Evolutionary conservation across 2,113 vertebrate genomes (phyloP), one percentile per base, ranked within the genome.

Genomic region (Triplophysa tibetana): DNA sequence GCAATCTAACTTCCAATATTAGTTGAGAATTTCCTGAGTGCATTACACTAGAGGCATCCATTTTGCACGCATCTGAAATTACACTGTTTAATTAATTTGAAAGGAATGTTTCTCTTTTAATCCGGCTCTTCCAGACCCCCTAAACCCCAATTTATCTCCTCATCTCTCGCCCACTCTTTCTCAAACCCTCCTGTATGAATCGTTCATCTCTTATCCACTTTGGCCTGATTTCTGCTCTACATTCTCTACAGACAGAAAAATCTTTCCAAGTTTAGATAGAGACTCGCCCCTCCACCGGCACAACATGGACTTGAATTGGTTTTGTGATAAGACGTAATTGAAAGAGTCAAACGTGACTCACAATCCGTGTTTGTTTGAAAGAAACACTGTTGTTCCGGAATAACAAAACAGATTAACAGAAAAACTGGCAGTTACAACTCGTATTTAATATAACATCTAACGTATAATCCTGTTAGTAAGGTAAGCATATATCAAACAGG

Each of bases 51-150:
- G 54, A 60, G 79, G 62, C 23, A 17, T 21, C 33, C 19, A 16
- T 61, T n/a, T 26, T 68, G 58, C 64, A 61, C 38, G 65, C 50
- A 75, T 61, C 48, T n/a, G 24, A 41, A 50, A 77, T 70, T n/a
- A n/a, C 69, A 54, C 65, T 17, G 6, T 72, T 52, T 70, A 82
- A 82, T 82, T 77, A 77, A 82, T 70, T 82, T 61, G 8, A 56
- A 63, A 62, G 63, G 9, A 76, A 38, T 9, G 21, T 73, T 76
- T 54, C 52, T 81, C 77, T 70, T 50, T 56, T 75, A 66, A 54
- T 43, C 64, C 19, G 48, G 21, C 33, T 60, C 19, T 65, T 26
- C 7, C 33, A 12, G 17, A 24, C 9, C 19, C 11, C 17, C 14
- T 52, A 76, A 76, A 50, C 45, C 74, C 43, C 29, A 45, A 63